Evolutionary conservation across 2,113 vertebrate genomes (phyloP).

Genomic region (Sinocyclocheilus anophthalmus): DNA sequence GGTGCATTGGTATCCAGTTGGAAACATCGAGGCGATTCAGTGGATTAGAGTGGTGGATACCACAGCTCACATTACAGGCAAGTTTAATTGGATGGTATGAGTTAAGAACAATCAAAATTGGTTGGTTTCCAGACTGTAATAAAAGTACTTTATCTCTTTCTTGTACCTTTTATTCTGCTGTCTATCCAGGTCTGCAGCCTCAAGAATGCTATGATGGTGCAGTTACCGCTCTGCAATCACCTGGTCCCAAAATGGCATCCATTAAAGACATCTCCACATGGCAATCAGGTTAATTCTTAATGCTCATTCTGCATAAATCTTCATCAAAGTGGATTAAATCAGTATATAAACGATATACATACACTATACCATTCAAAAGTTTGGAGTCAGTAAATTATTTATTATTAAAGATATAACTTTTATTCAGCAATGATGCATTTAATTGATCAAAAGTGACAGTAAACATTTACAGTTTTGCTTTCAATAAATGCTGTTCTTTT

Average conservation of each 20-base stretch:
- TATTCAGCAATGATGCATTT: neutral
- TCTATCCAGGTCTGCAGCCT: slow-evolving; percentile 63
- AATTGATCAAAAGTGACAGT: neutral
- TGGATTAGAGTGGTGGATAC: slow-evolving; percentile 66
- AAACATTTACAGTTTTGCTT: no score
- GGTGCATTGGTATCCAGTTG: slow-evolving; percentile 71
- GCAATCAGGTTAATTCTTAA: slow-evolving; percentile 63
- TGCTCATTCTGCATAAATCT: neutral
- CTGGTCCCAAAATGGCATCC: slow-evolving; percentile 32
- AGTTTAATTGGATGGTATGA: neutral
- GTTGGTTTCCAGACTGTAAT: neutral
- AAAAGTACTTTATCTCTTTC: neutral
- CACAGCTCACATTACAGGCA: slow-evolving; percentile 65
- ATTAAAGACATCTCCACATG: slow-evolving; percentile 55
- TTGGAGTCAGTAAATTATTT: neutral
- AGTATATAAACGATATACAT: neutral
- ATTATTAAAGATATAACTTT: neutral
- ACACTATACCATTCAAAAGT: neutral
- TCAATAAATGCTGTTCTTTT: neutral
- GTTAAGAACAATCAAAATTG: neutral
- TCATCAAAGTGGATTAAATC: neutral
- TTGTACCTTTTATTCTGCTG: neutral
- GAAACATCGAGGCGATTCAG: slow-evolving; percentile 52
- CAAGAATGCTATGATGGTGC: slow-evolving; percentile 71
- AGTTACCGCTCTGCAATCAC: slow-evolving; percentile 61